phyloP scores from a whole-genome alignment of 2,113 vertebrate species.

The Pitta sordida region DNA sequence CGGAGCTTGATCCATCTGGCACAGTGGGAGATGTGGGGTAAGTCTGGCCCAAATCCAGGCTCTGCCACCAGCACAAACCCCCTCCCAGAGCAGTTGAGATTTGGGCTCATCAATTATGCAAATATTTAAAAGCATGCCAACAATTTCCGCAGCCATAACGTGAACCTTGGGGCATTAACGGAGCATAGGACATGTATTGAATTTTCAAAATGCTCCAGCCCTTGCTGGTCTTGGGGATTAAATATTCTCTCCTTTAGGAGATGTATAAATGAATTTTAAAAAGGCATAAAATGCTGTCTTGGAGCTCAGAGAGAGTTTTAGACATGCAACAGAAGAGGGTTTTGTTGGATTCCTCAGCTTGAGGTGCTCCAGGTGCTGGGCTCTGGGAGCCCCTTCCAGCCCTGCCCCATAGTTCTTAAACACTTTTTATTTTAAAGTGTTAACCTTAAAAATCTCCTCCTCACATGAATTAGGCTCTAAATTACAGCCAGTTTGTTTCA shows the following conservation, averaged over 20 bases:
- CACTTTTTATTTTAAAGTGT: not conserved
- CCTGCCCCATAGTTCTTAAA: not conserved
- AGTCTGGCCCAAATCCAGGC: not conserved
- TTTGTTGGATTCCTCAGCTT: fast-evolving
- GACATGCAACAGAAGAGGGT: not conserved
- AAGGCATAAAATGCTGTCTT: fast-evolving
- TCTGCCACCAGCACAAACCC: fast-evolving
- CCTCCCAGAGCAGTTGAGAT: not conserved
- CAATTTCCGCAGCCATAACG: not conserved
- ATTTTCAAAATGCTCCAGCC: not conserved
- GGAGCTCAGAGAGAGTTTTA: not conserved
- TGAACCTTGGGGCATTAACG: not conserved
- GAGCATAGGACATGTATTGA: not conserved
- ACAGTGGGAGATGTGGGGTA: fast-evolving
- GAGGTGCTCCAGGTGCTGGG: fast-evolving
- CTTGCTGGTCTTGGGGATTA: not conserved
- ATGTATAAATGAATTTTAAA: not conserved
- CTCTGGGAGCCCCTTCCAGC: not conserved
- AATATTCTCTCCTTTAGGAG: not conserved
- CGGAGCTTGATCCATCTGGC: fast-evolving
- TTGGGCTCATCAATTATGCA: not conserved
- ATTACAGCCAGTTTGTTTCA: not conserved
- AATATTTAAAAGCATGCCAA: not conserved
- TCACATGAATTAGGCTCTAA: fast-evolving
- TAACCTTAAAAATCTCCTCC: not conserved